A percentile compares a stretch with the other conserved stretches of the same genome.
Conservation (phyloP, 2,888 invertebrate species). For the Netelia fuscicornis region DNA sequence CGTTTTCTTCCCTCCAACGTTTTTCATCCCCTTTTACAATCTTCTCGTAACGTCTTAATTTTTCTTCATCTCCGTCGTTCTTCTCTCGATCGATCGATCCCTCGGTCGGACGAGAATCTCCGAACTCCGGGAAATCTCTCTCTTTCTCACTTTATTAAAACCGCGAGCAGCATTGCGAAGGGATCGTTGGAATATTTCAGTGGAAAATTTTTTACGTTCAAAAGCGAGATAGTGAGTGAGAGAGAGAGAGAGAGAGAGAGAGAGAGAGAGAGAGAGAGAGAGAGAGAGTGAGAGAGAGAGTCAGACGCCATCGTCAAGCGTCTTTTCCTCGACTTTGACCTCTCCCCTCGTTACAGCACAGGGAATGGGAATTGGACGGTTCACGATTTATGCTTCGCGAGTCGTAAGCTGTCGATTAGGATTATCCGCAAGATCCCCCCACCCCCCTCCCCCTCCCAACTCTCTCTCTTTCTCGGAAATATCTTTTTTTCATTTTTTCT, state of each 20-base stretch:
- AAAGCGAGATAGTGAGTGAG: background rate
- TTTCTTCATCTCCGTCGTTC: conserved; percentile 34
- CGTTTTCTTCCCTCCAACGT: conserved; percentile 41
- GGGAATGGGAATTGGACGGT: conserved; percentile 68
- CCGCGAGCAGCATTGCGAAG: background rate
- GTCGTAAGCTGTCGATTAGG: conserved; percentile 78
- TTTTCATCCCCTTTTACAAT: conserved; percentile 15
- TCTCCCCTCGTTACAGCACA: background rate
- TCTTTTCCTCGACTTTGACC: conserved; percentile 13
- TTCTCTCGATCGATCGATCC: conserved; percentile 30
- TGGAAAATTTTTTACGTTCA: background rate
- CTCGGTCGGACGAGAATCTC: conserved; percentile 8
- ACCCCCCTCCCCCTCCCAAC: conserved; percentile 52
- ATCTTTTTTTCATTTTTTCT: conserved; percentile 24
- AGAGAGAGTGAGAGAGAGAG: background rate
- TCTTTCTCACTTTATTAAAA: background rate
- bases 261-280: too few species aligned
- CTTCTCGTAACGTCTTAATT: conserved; percentile 50
- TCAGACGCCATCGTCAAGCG: background rate
- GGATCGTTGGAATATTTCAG: background rate
- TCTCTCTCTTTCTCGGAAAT: background rate
- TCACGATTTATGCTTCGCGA: conserved; percentile 72
- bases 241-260: too few species aligned
- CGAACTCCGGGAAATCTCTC: background rate
- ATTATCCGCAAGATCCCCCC: conserved; percentile 78